phyloP scores from a whole-genome alignment of 2,797 vertebrate species.

The Tauraco hartlaubi region DNA sequence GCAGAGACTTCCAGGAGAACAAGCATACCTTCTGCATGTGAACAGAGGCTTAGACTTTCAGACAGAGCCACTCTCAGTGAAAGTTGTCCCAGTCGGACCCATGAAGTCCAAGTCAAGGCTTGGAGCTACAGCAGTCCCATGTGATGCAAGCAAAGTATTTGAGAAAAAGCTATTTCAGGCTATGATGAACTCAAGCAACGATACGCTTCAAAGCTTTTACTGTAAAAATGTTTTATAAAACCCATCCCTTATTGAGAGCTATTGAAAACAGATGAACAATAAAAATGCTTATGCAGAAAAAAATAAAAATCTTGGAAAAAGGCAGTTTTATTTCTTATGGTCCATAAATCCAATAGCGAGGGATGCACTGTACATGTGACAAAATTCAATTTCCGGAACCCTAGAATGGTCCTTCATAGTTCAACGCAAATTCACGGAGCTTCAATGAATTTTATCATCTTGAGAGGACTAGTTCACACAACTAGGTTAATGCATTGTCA shows the following conservation, averaged over 20 bases:
- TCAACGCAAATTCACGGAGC: not conserved
- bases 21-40: not conserved
- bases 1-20: not conserved
- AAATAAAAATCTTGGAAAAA: slow-evolving; percentile 23
- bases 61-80: not conserved
- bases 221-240: slow-evolving; percentile 36
- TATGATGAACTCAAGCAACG: slow-evolving; percentile 17
- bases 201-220: slow-evolving; percentile 35
- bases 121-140: not conserved
- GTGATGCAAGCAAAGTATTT: not conserved
- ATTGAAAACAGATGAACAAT: slow-evolving; percentile 72
- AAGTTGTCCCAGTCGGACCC: not conserved
- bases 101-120: not conserved
- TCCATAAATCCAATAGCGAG: slow-evolving; percentile 13
- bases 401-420: not conserved
- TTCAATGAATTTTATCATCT: not conserved
- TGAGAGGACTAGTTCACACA: not conserved
- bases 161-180: not conserved
- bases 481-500: not conserved
- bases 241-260: slow-evolving; percentile 50
- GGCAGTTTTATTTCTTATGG: not conserved
- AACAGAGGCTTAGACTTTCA: not conserved
- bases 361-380: not conserved
- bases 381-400: not conserved
- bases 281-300: slow-evolving; percentile 51